phyloP scores from a whole-genome alignment of 2,888 invertebrate genomes.

The Molorchus minor region DNA sequence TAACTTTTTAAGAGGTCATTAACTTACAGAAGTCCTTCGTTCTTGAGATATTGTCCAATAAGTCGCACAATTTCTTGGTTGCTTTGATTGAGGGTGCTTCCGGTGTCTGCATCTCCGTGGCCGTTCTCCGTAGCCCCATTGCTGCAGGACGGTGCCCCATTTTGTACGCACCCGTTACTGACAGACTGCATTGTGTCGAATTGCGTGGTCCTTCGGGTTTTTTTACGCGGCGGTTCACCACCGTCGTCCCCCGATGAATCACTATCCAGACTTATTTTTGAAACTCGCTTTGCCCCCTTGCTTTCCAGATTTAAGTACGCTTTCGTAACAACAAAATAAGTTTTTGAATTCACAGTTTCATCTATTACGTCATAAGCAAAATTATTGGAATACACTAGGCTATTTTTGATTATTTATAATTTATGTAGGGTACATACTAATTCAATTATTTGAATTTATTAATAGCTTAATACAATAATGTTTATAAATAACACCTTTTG shows the following conservation, averaged over 20 bases:
- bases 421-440: slow-evolving; percentile 32
- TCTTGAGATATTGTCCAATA: slow-evolving; percentile 94
- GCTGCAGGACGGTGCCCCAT: slow-evolving; percentile 67
- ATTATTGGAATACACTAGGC: slow-evolving; percentile 29
- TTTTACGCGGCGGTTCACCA: slow-evolving; percentile 98
- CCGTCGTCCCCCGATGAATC: slow-evolving; percentile 89
- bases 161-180: slow-evolving; percentile 67
- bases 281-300: slow-evolving; percentile 55
- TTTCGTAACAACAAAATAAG: slow-evolving; percentile 40
- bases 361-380: slow-evolving; percentile 51
- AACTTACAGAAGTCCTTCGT: slow-evolving; percentile 91
- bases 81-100: slow-evolving; percentile 72
- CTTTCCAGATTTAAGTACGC: slow-evolving; percentile 50
- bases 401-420: slow-evolving; percentile 21
- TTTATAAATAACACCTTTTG: slow-evolving; percentile 38
- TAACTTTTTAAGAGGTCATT: slow-evolving; percentile 29
- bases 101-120: slow-evolving; percentile 66
- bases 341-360: slow-evolving; percentile 49
- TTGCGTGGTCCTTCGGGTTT: slow-evolving; percentile 76
- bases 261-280: slow-evolving; percentile 83
- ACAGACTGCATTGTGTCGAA: slow-evolving; percentile 64
- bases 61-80: slow-evolving; percentile 96
- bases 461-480: slow-evolving; percentile 27
- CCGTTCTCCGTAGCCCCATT: slow-evolving; percentile 68
- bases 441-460: slow-evolving; percentile 27